Percentiles rank a stretch among this genome's conserved stretches.
Evolutionary conservation across 2,888 invertebrate species (phyloP).

Genomic region (Thereva unica): DNA sequence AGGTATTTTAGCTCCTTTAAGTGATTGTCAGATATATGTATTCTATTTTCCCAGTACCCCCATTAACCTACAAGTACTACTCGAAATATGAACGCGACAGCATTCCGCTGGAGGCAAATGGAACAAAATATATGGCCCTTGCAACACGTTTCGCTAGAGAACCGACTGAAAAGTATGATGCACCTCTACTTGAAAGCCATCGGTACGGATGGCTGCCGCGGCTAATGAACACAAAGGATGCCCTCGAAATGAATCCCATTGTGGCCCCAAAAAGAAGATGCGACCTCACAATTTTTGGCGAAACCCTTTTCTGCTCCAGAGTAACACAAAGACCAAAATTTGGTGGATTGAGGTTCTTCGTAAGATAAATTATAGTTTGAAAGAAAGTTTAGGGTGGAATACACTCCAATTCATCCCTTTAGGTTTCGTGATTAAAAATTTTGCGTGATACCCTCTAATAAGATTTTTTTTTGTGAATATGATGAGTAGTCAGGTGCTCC

Average conservation of each 20-base stretch:
- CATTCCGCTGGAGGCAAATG: slow-evolving; percentile 19
- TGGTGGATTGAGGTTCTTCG: slow-evolving; percentile 50
- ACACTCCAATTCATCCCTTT: no score
- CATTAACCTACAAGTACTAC: slow-evolving; percentile 52
- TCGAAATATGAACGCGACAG: slow-evolving; percentile 45
- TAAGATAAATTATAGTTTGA: slow-evolving; percentile 39
- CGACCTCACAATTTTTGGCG: slow-evolving; percentile 52
- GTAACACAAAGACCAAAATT: slow-evolving; percentile 51
- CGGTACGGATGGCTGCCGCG: slow-evolving; percentile 54
- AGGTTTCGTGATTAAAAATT: no score
- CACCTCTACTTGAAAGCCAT: slow-evolving; percentile 51
- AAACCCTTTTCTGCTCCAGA: slow-evolving; percentile 50
- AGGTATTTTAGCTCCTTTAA: slow-evolving; percentile 44
- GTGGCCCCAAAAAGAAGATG: slow-evolving; percentile 44
- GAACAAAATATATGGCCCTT: slow-evolving; percentile 36
- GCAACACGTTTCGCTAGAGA: slow-evolving; percentile 39
- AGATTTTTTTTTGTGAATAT: no score
- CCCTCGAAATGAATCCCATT: slow-evolving; percentile 45
- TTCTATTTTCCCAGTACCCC: slow-evolving; percentile 45
- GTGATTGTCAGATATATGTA: slow-evolving; percentile 11
- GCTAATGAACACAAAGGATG: not conserved
- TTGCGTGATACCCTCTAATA: no score
- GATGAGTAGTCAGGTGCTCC: no score
- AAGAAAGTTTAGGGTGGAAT: no score
- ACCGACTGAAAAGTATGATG: slow-evolving; percentile 43